Evolutionary conservation across 2,113 vertebrate genomes (phyloP).

Genomic region (Bufo gargarizans): DNA sequence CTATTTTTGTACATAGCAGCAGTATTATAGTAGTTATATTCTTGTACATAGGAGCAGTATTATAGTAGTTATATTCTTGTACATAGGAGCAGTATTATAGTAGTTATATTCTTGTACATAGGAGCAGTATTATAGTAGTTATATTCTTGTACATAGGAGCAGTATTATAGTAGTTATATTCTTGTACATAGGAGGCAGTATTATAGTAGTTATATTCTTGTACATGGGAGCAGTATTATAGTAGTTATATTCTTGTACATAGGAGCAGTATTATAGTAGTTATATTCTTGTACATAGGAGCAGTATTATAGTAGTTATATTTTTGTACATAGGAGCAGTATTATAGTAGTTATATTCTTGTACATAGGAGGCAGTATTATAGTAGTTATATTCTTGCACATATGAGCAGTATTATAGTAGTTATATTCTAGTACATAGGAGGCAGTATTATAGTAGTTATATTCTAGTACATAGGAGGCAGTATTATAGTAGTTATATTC

Average conservation of each 20-base stretch:
- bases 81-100: neutral
- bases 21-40: slow-evolving; percentile 15
- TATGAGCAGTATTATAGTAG: too few species aligned
- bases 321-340: neutral
- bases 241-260: slow-evolving; percentile 11
- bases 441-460: too few species aligned
- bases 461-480: too few species aligned
- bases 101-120: neutral
- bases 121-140: neutral
- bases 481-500: too few species aligned
- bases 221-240: neutral
- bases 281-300: slow-evolving; percentile 1
- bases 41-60: slow-evolving; percentile 1
- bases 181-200: neutral
- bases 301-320: neutral
- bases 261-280: slow-evolving; percentile 14
- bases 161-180: slow-evolving; percentile 21
- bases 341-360: neutral
- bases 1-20: neutral
- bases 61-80: neutral
- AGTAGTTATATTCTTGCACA: too few species aligned
- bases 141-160: slow-evolving; percentile 11
- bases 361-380: too few species aligned
- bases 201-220: slow-evolving; percentile 14
- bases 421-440: too few species aligned